phyloP scores from a whole-genome alignment of 1,140 invertebrate species.

The Drosophila setifemur region DNA sequence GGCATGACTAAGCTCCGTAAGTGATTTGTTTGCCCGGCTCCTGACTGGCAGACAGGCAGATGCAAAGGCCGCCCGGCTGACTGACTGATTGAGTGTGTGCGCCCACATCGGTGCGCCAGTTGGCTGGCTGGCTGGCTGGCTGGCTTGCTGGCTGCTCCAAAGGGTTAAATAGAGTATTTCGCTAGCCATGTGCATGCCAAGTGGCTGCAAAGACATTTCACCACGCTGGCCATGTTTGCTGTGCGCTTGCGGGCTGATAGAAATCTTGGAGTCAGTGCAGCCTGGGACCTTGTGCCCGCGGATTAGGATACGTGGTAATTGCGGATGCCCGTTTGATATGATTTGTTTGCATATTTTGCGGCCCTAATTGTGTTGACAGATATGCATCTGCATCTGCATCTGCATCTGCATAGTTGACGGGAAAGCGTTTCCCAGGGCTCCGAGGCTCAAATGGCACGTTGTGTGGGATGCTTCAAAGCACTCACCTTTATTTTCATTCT shows the following conservation, averaged over 20 bases:
- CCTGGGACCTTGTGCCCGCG: no score
- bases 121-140: no score
- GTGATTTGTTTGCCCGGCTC: constrained; percentile 60
- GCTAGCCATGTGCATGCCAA: constrained; percentile 29
- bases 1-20: constrained; percentile 50
- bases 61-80: constrained; percentile 19
- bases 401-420: constrained; percentile 27
- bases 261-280: constrained; percentile 57
- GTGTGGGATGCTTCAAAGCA: constrained; percentile 23
- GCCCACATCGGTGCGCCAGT: constrained; percentile 39
- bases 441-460: background rate
- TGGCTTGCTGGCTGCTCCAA: no score
- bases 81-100: constrained; percentile 53
- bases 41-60: constrained; percentile 39
- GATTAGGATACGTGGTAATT: constrained; percentile 56
- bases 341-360: constrained; percentile 61
- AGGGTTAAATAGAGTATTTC: constrained; percentile 48
- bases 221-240: constrained; percentile 44
- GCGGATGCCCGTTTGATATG: constrained; percentile 47
- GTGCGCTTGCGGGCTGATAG: constrained; percentile 58
- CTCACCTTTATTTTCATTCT: constrained; percentile 66
- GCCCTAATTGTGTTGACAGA: constrained; percentile 57
- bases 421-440: constrained; percentile 65
- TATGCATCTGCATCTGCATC: constrained; percentile 50
- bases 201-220: constrained; percentile 42